phyloP scores from a whole-genome alignment of 2,113 vertebrate genomes.

The Equus przewalskii region DNA sequence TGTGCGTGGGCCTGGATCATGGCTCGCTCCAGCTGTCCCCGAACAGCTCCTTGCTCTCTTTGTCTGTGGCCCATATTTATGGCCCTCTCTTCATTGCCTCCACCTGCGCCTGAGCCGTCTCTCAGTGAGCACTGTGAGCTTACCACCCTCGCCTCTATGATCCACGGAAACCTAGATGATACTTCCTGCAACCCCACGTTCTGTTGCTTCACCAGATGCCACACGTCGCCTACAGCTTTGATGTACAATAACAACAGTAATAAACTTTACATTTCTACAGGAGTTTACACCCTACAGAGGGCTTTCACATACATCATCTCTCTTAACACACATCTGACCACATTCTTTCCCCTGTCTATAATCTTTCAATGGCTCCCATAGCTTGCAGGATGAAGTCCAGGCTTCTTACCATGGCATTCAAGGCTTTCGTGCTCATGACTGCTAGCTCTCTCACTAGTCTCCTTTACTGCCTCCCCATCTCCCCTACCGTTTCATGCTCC shows the following conservation, averaged over 20 bases:
- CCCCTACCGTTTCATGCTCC: neutral
- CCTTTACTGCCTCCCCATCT: neutral
- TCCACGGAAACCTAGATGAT: neutral
- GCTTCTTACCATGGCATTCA: neutral
- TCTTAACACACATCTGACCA: too few species aligned
- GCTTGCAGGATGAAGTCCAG: neutral
- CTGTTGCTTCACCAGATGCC: accelerated
- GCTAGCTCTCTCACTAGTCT: accelerated
- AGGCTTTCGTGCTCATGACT: neutral
- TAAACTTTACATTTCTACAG: neutral
- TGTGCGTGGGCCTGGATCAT: neutral
- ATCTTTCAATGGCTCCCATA: neutral
- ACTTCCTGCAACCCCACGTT: neutral
- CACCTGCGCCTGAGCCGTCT: neutral
- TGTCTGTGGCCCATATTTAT: neutral
- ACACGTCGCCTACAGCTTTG: neutral
- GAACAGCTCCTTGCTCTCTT: too few species aligned
- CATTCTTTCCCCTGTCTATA: too few species aligned
- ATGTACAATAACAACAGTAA: accelerated
- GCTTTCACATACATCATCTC: neutral
- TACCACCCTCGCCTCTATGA: neutral
- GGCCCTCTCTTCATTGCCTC: neutral
- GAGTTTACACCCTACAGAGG: neutral
- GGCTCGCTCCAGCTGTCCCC: neutral
- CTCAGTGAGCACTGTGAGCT: neutral